Evolutionary conservation across 2,113 vertebrate genomes (phyloP).

Genomic region (Macquaria ambigua): DNA sequence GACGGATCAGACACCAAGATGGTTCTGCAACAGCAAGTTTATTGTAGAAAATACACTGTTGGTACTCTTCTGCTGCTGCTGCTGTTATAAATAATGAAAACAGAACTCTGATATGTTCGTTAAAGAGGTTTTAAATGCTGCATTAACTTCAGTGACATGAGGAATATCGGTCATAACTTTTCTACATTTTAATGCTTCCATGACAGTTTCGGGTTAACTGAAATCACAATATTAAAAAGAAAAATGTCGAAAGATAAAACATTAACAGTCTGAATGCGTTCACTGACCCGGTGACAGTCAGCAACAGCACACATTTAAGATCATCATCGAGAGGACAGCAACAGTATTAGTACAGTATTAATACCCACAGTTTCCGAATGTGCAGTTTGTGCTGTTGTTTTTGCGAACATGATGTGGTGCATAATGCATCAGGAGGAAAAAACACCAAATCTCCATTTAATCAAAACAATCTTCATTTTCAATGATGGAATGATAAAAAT

Average conservation of each 20-base stretch:
- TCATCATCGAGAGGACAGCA: background rate
- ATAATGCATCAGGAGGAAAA: conserved; percentile 11
- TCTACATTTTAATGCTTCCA: background rate
- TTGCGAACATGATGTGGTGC: conserved; percentile 39
- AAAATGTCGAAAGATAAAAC: background rate
- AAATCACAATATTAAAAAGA: background rate
- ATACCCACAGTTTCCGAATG: conserved; percentile 2
- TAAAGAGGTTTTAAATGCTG: conserved; percentile 17
- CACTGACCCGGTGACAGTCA: background rate
- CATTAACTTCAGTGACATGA: background rate
- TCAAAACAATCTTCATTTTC: conserved; percentile 8
- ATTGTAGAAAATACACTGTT: conserved; percentile 67
- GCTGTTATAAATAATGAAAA: conserved; percentile 7
- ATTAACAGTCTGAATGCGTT: conserved; percentile 4
- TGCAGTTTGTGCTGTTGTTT: conserved; percentile 45
- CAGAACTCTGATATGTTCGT: conserved; percentile 15
- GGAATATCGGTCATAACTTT: background rate
- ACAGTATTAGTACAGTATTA: background rate
- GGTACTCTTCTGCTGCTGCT: conserved; percentile 39
- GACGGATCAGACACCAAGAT: background rate
- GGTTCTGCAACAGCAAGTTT: conserved; percentile 45
- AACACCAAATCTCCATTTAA: background rate
- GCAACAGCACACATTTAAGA: background rate
- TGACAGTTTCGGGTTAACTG: background rate
- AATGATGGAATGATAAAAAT: background rate